Conservation (phyloP, 2,113 vertebrate genomes). For the Hyaena hyaena region DNA sequence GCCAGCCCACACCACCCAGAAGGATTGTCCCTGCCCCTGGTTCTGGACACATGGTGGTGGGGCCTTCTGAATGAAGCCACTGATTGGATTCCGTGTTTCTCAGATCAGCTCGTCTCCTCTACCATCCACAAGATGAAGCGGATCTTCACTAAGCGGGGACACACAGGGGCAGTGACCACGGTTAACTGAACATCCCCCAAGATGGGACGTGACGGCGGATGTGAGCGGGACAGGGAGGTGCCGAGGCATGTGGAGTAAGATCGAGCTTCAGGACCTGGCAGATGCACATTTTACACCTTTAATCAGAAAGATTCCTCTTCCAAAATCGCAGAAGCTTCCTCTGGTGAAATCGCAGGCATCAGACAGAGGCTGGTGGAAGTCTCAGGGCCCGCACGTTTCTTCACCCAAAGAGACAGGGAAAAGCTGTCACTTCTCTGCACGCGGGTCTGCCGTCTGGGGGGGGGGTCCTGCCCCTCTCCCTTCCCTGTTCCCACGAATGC, state of each 20-base stretch:
- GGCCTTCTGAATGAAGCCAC: neutral
- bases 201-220: slow-evolving; percentile 65
- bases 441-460: slow-evolving; percentile 26
- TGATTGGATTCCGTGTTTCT: neutral
- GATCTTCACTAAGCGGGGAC: slow-evolving; percentile 23
- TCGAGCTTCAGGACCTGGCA: slow-evolving; percentile 33
- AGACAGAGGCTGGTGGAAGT: slow-evolving; percentile 71
- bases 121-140: slow-evolving; percentile 68
- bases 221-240: slow-evolving; percentile 59
- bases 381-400: slow-evolving; percentile 60
- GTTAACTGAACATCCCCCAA: slow-evolving; percentile 72
- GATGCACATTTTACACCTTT: slow-evolving; percentile 20
- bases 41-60: neutral
- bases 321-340: too few species aligned
- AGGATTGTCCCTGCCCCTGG: neutral
- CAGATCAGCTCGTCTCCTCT: neutral
- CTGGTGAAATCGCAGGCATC: slow-evolving; percentile 63
- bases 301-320: slow-evolving; percentile 58
- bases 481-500: too few species aligned
- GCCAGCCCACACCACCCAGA: fast-evolving
- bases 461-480: too few species aligned
- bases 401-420: slow-evolving; percentile 58
- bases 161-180: slow-evolving; percentile 59
- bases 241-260: slow-evolving; percentile 16
- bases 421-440: slow-evolving; percentile 75